phyloP scores from a whole-genome alignment of 2,113 vertebrate species.

The Artemisiospiza belli region DNA sequence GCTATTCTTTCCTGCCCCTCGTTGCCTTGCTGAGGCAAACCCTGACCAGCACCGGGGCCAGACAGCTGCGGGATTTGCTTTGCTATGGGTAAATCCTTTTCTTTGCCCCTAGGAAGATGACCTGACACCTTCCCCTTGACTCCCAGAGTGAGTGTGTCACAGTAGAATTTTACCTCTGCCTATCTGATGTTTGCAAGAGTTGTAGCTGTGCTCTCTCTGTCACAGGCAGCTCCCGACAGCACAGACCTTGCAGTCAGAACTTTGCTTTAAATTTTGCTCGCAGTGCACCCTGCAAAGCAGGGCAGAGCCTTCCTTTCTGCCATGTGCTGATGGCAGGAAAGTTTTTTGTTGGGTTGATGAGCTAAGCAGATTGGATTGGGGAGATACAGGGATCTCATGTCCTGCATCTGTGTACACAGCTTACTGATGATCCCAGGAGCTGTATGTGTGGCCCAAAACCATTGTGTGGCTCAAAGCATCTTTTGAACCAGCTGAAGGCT shows the following conservation, averaged over 20 bases:
- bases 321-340: conserved; percentile 55
- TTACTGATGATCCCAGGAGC: neutral
- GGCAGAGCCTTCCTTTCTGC: conserved; percentile 24
- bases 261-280: neutral
- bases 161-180: neutral
- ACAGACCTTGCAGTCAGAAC: neutral
- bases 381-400: neutral
- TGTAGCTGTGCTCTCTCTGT: neutral
- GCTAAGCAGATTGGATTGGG: neutral
- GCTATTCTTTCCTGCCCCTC: neutral
- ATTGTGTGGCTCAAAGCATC: neutral
- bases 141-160: neutral
- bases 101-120: neutral
- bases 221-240: neutral
- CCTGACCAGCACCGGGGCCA: neutral
- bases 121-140: neutral
- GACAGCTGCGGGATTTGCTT: neutral
- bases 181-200: neutral
- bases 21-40: neutral
- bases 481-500: neutral
- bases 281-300: neutral
- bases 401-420: neutral
- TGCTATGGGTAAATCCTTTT: accelerated
- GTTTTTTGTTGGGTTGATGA: conserved; percentile 12
- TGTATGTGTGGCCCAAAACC: neutral